phyloP scores from a whole-genome alignment of 2,797 vertebrate species.

The Erethizon dorsatum region DNA sequence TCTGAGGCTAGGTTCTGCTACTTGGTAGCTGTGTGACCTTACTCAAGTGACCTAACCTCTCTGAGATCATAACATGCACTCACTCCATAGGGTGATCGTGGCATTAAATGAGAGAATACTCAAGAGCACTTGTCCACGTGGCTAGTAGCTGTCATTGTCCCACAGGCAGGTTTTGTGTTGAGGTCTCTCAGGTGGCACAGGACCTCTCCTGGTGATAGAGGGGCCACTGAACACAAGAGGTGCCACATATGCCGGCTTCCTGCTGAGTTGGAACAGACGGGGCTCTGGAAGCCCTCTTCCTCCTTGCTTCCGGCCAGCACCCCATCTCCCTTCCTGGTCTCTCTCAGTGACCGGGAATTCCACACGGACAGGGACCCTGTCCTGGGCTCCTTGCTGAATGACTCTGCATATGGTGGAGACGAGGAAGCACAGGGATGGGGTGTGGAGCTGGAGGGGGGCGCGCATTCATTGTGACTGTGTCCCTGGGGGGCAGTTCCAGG shows the following conservation, averaged over 20 bases:
- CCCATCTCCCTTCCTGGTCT: neutral
- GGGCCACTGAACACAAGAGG: neutral
- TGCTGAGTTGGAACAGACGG: neutral
- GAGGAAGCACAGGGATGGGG: neutral
- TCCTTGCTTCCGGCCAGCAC: neutral
- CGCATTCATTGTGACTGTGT: rapidly evolving
- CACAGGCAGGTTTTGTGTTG: neutral
- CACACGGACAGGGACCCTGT: neutral
- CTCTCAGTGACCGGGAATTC: neutral
- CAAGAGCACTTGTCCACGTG: neutral
- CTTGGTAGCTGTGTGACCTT: neutral
- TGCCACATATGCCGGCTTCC: neutral
- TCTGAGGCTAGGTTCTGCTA: neutral
- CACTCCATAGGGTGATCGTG: neutral
- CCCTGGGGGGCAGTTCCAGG: neutral
- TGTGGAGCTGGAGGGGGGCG: too few species aligned
- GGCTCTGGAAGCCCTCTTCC: neutral
- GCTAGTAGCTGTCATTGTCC: neutral
- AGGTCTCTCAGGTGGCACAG: neutral
- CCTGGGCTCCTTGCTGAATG: neutral
- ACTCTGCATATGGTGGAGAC: neutral
- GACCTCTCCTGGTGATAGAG: neutral
- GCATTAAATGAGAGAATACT: neutral
- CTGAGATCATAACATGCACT: neutral
- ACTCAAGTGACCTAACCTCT: neutral